phyloP scores from a whole-genome alignment of 2,113 vertebrate genomes.

The Ellobius talpinus region DNA sequence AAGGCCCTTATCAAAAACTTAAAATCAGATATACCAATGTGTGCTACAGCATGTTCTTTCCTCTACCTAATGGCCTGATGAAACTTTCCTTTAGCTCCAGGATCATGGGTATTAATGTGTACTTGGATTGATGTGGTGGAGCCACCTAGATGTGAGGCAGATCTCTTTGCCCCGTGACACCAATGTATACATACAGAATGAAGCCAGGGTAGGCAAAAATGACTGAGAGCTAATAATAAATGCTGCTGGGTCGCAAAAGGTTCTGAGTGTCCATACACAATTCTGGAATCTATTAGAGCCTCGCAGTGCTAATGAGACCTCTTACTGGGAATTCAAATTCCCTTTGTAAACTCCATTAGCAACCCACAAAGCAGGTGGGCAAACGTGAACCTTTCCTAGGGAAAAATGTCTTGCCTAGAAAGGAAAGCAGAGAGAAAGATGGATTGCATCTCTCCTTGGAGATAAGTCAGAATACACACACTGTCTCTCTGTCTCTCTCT shows the following conservation, averaged over 20 bases:
- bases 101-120: background rate
- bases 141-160: background rate
- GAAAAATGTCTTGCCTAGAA: background rate
- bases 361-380: constrained; percentile 58
- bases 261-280: constrained; percentile 51
- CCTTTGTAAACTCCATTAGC: constrained; percentile 70
- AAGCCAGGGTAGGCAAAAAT: background rate
- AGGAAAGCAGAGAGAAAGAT: background rate
- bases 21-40: background rate
- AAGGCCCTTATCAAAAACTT: background rate
- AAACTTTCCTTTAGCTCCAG: background rate
- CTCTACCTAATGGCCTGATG: background rate
- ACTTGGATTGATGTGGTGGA: background rate
- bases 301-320: constrained; percentile 64
- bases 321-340: constrained; percentile 70
- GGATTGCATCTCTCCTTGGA: background rate
- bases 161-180: accelerated
- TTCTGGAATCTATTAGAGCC: constrained; percentile 64
- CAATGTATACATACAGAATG: background rate
- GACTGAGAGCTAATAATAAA: constrained; percentile 59
- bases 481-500: background rate
- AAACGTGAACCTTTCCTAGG: background rate
- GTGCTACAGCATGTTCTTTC: background rate
- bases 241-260: constrained; percentile 24
- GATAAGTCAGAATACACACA: background rate